A percentile compares a stretch with the other conserved stretches of the same genome.
These are phyloP conservation scores for Pocota personata DNA, from an alignment of 2,888 invertebrate species.

Conservation along the genomic window DNA sequence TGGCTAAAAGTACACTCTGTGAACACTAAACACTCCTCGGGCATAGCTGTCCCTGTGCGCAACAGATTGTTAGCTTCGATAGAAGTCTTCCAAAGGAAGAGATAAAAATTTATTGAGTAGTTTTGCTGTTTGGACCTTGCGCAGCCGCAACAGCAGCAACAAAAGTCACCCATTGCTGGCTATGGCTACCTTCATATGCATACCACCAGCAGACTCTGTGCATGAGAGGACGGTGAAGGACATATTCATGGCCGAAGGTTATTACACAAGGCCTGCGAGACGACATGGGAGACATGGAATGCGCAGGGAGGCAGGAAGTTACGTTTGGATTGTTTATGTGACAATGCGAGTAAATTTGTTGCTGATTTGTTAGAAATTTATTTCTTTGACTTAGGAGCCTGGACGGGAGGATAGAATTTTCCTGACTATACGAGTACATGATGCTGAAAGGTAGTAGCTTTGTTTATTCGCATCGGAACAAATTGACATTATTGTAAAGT, in stretches of 20 bases:
- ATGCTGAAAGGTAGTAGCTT: neutral
- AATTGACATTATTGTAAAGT: slow-evolving; percentile 37
- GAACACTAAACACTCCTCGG: slow-evolving; percentile 42
- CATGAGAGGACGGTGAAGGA: slow-evolving; percentile 53
- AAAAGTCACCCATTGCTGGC: slow-evolving; percentile 4
- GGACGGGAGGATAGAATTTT: neutral
- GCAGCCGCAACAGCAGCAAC: slow-evolving; percentile 19
- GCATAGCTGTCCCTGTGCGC: neutral
- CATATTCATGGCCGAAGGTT: slow-evolving; percentile 58
- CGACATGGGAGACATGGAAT: neutral
- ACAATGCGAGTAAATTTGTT: slow-evolving; percentile 69
- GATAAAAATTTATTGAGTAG: slow-evolving; percentile 66
- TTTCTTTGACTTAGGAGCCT: slow-evolving; percentile 27
- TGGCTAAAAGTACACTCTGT: slow-evolving; percentile 2
- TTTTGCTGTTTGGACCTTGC: slow-evolving; percentile 45
- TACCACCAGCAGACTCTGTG: neutral
- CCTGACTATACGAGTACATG: neutral
- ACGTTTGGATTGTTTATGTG: slow-evolving; percentile 66
- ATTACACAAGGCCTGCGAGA: slow-evolving; percentile 36
- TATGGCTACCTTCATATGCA: slow-evolving; percentile 49
- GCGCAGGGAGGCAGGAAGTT: slow-evolving; percentile 27
- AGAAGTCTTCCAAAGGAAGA: slow-evolving; percentile 58
- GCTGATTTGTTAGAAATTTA: slow-evolving; percentile 72
- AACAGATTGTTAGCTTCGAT: slow-evolving; percentile 53
- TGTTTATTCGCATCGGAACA: slow-evolving; percentile 42